Evolutionary conservation across 2,797 vertebrate genomes (phyloP), one percentile per base, ranked within the genome.

Genomic region (Rhinophrynus dorsalis): DNA sequence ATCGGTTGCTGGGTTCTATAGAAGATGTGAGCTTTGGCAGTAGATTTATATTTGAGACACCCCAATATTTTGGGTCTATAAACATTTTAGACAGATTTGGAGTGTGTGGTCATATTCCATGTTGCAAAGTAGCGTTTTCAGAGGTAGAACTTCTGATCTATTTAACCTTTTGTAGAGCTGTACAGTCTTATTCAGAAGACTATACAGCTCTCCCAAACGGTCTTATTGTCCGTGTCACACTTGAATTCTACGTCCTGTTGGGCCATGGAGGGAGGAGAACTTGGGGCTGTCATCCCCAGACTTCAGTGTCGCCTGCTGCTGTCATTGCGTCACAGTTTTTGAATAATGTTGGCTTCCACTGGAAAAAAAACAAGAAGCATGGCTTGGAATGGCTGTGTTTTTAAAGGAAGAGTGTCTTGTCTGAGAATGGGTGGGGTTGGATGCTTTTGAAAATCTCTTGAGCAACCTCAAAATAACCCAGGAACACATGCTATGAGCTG

Each of bases 301-400:
- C 12, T 24, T 11, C 7, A 9, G 26, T 33, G 2, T 35, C 38
- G 42, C 12, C 29, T 38, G 65, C 55, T 59, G 56, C 37, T 33
- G n/a, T 38, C 37, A 12, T 29, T 52, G 26, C 18, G 26, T 60
- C 67, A 60, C 67, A 26, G 9, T 23, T 42, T 38, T 29, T 27
- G 17, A 11, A 30, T 37, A 12, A 20, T 51, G 55, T 50, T 42
- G 30, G 66, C 66, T 59, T 59, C 17, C 55, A 61, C 57, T 7
- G 47, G 29, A 26, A 42, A 60, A 18, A 26, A 4, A 30, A 9
- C 29, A 30, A 30, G 47, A 23, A 11, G 67, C 67, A 68, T 68
- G 57, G 67, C 67, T 68, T 68, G 42, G 35, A 68, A 68, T 54
- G 67, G 56, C 67, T 32, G 26, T 47, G 52, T 30, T 32, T 15